phyloP scores from a whole-genome alignment of 2,113 vertebrate genomes.

The Sapajus apella region DNA sequence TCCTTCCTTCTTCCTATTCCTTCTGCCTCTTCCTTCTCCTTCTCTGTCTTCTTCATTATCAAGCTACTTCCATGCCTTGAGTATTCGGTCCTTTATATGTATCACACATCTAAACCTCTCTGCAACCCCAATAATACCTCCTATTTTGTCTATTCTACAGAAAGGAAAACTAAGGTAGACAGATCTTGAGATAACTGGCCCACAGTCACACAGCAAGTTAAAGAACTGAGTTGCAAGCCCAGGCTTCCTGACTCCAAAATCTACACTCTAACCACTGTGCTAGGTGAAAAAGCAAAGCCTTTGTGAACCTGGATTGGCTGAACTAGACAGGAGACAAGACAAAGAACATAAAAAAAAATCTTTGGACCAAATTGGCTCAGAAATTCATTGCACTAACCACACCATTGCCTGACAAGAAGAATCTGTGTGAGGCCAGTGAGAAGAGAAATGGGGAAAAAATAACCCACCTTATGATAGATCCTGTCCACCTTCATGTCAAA shows the following conservation, averaged over 20 bases:
- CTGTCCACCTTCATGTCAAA: conserved; percentile 19
- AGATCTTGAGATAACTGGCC: neutral
- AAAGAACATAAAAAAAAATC: neutral
- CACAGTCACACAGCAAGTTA: neutral
- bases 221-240: neutral
- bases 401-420: conserved; percentile 54
- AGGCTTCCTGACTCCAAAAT: neutral
- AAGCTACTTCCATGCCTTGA: neutral
- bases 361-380: conserved; percentile 47
- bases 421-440: conserved; percentile 30
- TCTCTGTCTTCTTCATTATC: neutral
- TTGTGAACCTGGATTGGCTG: neutral
- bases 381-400: conserved; percentile 35
- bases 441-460: neutral
- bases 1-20: neutral
- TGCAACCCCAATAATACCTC: neutral
- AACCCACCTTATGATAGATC: neutral
- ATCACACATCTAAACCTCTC: neutral
- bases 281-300: neutral
- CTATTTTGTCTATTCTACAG: neutral
- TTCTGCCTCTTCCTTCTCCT: neutral
- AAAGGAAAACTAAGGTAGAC: neutral
- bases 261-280: neutral
- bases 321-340: neutral
- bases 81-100: neutral